Evolutionary conservation across 2,888 invertebrate genomes (phyloP).

Genomic region (Bhutanitis thaidina): DNA sequence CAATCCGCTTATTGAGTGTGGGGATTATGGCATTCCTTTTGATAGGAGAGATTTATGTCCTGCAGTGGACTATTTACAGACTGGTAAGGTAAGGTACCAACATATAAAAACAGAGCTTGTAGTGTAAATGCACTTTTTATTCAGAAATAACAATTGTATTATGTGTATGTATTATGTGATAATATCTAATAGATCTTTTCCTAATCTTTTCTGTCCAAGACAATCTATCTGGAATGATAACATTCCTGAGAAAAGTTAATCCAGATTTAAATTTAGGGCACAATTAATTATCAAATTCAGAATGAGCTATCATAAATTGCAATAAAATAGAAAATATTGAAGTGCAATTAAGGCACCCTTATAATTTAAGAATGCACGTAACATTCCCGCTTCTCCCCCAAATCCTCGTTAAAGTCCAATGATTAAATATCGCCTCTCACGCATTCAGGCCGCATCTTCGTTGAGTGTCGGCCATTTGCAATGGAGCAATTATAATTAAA

Average conservation of each 20-base stretch:
- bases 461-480: conserved; percentile 51
- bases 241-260: neutral
- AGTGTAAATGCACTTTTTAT: too few species aligned
- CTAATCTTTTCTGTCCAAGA: too few species aligned
- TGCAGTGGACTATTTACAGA: too few species aligned
- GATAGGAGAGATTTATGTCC: too few species aligned
- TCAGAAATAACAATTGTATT: too few species aligned
- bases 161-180: too few species aligned
- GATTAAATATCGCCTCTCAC: conserved; percentile 71
- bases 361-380: conserved; percentile 69
- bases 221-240: too few species aligned
- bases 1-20: too few species aligned
- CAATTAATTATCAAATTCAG: conserved; percentile 12
- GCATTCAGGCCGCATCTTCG: conserved; percentile 53
- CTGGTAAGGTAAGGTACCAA: too few species aligned
- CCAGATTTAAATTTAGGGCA: neutral
- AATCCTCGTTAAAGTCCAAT: conserved; percentile 60
- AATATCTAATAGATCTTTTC: too few species aligned
- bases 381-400: conserved; percentile 47
- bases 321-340: conserved; percentile 66
- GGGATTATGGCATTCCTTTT: too few species aligned
- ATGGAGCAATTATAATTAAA: conserved; percentile 71
- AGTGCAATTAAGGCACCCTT: conserved; percentile 62
- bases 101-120: too few species aligned
- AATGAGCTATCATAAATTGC: conserved; percentile 52